Evolutionary conservation across 2,797 vertebrate genomes (phyloP), one percentile per base, ranked within the genome.

Genomic region (Aldrovandia affinis): DNA sequence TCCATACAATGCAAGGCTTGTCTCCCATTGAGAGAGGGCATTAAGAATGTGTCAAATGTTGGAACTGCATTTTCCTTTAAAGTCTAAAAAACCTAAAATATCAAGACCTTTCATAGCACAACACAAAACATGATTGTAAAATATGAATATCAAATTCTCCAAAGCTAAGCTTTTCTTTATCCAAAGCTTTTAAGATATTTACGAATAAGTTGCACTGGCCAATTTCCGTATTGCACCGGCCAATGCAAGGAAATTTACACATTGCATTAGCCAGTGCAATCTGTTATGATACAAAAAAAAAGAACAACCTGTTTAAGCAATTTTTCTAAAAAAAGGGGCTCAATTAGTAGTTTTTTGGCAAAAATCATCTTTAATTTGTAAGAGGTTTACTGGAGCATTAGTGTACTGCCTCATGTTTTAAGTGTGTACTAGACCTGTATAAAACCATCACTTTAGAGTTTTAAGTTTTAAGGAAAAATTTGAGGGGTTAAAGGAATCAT

Each of bases 401-500:
- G 15, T 59, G n/a, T 18, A n/a, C 33, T 79, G 55, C 42, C 18
- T 83, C 33, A 39, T 25, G 55, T 83, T 83, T 33, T 12, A 47
- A 47, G 54, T 79, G 25, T 52, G 78, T 54, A 54, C n/a, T 79
- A 52, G 22, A 36, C 5, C 14, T 8, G 33, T 9, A 80, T 20
- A 50, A 81, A 82, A 65, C 25, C 47, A 30, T 78, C 65, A 25
- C 80, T 83, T 77, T 57, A 84, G 42, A 73, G 73, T 73, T 79
- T 54, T 83, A 77, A 28, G n/a, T n/a, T n/a, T n/a, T n/a, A 42
- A 77, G 61, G 61, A 85, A 83, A 80, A 80, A 47, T 73, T 87
- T 87, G 86, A 83, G 82, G 88, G 89, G 90, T 89, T 84, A 93
- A 81, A 93, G 92, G 89, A 89, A 89, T 89, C 87, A 73, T 83